Evolutionary conservation across 2,888 invertebrate genomes (phyloP), one percentile per base, ranked within the genome.

Genomic region (Polietes domitor): DNA sequence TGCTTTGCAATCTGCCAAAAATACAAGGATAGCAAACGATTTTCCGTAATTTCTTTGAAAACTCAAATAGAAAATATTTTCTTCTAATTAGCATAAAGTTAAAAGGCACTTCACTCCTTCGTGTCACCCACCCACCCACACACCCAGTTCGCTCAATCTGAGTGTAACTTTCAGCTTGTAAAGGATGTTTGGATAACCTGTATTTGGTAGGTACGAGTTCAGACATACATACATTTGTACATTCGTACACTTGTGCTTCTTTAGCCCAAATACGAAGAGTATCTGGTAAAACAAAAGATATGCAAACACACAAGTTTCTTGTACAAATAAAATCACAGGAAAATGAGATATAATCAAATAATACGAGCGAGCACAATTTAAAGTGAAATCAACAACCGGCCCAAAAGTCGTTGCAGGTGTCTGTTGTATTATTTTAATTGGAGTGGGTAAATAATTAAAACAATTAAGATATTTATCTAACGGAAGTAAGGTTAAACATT

Each of bases 381-480:
- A 43, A 65, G 1, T 10, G 21, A 68, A 68, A 41, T 41, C 41
- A 21, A 24, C 41, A 15, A 43, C 17, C 37, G 41, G 9, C 7
- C 19, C 12, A 24, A 43, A 37, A 2, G n/a, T n/a, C 12, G 4
- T 12, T 15, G 47, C 1, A n/a, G 12, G n/a, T 1, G 12, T n/a
- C n/a, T n/a, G n/a, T n/a, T n/a, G 43, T 68, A 15, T 15, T 15
- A 68, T 24, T 61, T 77, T 73, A 84, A 84, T 80, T 80, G 80
- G 80, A 84, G 80, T 80, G 68, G 78, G 80, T 75, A 80, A 84
- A 84, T 81, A 84, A 81, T 84, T 81, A 79, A 79, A 79, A 73
- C 84, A 81, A 84, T 84, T 81, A 84, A 81, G 81, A 81, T 79
- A 65, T 78, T 76, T 77, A 81, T 84, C 80, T 78, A 72, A 61